phyloP scores from a whole-genome alignment of 2,797 vertebrate genomes.

The Neosilurus mollespiculum region DNA sequence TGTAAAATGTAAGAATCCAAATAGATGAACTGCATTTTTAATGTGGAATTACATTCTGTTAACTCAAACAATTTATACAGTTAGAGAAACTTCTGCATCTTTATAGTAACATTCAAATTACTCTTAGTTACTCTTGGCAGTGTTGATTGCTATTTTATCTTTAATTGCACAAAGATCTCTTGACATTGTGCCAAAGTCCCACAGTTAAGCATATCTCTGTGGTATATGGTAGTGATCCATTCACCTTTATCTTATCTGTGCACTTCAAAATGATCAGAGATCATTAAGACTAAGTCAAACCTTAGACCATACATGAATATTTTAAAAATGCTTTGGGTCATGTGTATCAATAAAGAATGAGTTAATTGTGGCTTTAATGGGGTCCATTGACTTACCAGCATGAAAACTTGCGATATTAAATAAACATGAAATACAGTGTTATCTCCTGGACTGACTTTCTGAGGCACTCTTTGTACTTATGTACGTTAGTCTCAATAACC shows the following conservation, averaged over 20 bases:
- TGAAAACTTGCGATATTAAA: too few species aligned
- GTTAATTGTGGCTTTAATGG: neutral
- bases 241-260: constrained; percentile 46
- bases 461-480: too few species aligned
- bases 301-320: constrained; percentile 21
- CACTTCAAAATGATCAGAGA: constrained; percentile 40
- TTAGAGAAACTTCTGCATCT: neutral
- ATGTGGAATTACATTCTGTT: neutral
- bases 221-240: constrained; percentile 29
- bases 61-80: neutral
- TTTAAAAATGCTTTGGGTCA: neutral
- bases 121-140: neutral
- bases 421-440: too few species aligned
- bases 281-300: constrained; percentile 10
- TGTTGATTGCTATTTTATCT: neutral
- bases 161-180: neutral
- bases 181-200: constrained; percentile 23
- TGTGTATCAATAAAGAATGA: neutral
- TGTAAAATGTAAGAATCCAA: too few species aligned
- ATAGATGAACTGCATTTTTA: neutral
- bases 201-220: constrained; percentile 21
- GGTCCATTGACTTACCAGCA: too few species aligned
- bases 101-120: constrained; percentile 3
- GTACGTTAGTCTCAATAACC: too few species aligned
- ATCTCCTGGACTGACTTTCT: too few species aligned